A percentile compares a stretch with the other conserved stretches of the same genome.
phyloP scores from a whole-genome alignment of 2,113 vertebrate genomes.

The Microtus montanus region DNA sequence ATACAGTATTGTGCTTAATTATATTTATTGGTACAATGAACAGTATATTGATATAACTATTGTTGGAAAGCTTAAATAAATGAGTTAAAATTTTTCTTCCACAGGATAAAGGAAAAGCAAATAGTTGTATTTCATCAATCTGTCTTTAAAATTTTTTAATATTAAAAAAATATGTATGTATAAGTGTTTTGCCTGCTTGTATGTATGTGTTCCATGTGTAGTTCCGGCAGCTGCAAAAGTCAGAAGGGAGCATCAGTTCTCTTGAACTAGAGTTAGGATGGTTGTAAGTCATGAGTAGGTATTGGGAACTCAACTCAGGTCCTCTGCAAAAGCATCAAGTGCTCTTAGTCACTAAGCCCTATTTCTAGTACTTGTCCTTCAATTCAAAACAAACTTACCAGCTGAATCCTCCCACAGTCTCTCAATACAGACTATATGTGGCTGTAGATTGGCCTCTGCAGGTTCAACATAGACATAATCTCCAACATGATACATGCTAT shows the following conservation, averaged over 20 bases:
- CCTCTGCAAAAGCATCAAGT: background rate
- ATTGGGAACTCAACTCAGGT: background rate
- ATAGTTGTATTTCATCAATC: conserved; percentile 7
- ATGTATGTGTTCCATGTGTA: background rate
- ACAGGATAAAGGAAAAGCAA: background rate
- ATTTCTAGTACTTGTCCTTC: background rate
- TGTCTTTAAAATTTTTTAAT: background rate
- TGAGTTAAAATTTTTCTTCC: conserved; percentile 48
- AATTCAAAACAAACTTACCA: conserved; percentile 85
- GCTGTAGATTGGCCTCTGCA: conserved; percentile 94
- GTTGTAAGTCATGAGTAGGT: background rate
- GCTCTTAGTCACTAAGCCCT: background rate
- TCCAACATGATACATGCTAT: conserved; percentile 98
- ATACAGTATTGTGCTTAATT: background rate
- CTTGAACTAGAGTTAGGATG: background rate
- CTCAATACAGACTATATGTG: conserved; percentile 98
- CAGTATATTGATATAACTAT: background rate
- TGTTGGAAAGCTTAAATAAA: background rate
- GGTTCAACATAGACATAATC: conserved; percentile 99
- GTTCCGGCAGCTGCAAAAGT: background rate
- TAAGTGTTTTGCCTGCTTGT: background rate
- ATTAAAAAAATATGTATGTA: background rate
- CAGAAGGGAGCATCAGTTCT: background rate
- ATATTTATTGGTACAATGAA: background rate
- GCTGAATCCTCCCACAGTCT: conserved; percentile 97